Base-by-base conservation (phyloP, 1,140 invertebrate species). In the Oncopodura yosiiana region DNA sequence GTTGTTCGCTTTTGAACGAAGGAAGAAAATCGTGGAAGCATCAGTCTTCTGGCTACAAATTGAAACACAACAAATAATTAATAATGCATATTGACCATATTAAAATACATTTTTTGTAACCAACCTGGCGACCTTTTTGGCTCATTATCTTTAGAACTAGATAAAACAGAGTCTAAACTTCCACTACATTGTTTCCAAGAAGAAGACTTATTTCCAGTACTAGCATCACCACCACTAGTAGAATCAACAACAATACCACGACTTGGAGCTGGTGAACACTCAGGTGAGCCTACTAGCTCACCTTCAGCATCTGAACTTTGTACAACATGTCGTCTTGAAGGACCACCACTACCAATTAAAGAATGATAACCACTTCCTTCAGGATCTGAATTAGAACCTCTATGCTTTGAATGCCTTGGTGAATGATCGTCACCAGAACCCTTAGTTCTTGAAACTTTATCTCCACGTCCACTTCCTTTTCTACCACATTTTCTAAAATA, bases 21-120 rank as follows among this genome's bases (percentile, higher is more conserved):
- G 12, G 58, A 61, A 19, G 62, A 64, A 49, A 64, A 61, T 27
- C 62, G 19, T 37, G 62, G 62, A 39, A 64, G 53, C 56, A 61
- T 59, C 29, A 58, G 50, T 54, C 53, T 54, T 56, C 59, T 45
- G 37, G 49, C 36, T 34, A 34, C n/a, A n/a, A n/a, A n/a, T n/a
- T n/a, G n/a, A n/a, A n/a, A n/a, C n/a, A n/a, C n/a, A n/a, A n/a
- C n/a, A n/a, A n/a, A n/a, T n/a, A n/a, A n/a, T n/a, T n/a, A n/a
- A n/a, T n/a, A n/a, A n/a, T n/a, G n/a, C n/a, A n/a, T n/a, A n/a
- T n/a, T n/a, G n/a, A n/a, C n/a, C n/a, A n/a, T n/a, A n/a, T n/a
- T n/a, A n/a, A n/a, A n/a, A n/a, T n/a, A n/a, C n/a, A n/a, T n/a
- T n/a, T n/a, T n/a, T n/a, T n/a, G n/a, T n/a, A n/a, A n/a, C n/a